Evolutionary conservation across 2,797 vertebrate genomes (phyloP).

Genomic region (Halcyon leucocephala): DNA sequence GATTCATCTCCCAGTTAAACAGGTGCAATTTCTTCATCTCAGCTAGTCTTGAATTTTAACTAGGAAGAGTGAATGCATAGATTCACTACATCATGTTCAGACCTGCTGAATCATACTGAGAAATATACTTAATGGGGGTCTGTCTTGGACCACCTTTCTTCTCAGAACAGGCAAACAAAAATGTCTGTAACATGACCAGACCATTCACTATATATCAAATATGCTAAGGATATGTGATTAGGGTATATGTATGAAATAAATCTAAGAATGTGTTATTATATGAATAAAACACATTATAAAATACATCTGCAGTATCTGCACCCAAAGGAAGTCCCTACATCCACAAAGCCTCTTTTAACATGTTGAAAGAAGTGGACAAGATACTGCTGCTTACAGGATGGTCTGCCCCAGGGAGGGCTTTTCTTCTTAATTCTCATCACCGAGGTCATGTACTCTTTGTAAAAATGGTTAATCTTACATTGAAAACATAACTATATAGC

Average conservation of each 20-base stretch:
- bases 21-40: neutral
- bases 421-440: neutral
- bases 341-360: neutral
- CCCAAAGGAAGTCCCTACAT: neutral
- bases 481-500: neutral
- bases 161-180: neutral
- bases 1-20: neutral
- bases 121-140: neutral
- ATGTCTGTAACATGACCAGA: neutral
- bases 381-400: neutral
- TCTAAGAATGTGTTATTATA: neutral
- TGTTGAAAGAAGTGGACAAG: neutral
- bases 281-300: too few species aligned
- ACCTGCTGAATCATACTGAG: neutral
- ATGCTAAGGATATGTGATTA: neutral
- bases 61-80: neutral
- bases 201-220: neutral
- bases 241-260: too few species aligned
- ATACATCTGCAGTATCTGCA: neutral
- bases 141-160: neutral
- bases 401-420: neutral
- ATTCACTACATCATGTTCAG: neutral
- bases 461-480: neutral
- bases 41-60: slow-evolving; percentile 6
- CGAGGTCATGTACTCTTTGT: neutral